Evolutionary conservation across 2,113 vertebrate species (phyloP), one percentile per base, ranked within the genome.

Genomic region (Macquaria ambigua): DNA sequence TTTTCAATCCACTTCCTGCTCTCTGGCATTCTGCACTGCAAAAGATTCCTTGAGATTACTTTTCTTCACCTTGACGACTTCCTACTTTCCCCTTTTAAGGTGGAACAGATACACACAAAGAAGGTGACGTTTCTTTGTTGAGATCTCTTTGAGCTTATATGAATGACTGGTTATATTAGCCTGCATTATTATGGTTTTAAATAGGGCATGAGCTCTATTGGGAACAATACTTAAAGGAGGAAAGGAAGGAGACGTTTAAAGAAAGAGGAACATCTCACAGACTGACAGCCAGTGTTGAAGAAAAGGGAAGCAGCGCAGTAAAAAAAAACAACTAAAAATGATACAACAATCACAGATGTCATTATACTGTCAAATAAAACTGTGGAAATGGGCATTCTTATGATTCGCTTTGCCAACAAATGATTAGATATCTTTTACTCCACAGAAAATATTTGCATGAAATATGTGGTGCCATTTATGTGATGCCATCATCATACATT

Each of bases 401-500:
- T 89, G 12, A 55, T 76, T 85, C 20, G 15, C 58, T 82, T 66
- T 71, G 63, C 82, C 61, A 81, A 76, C 78, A 77, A 90, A 85
- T 81, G 63, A 89, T 81, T 78, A 68, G 69, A 81, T 82, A 70
- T 80, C 58, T 84, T 89, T 88, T 80, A 79, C 69, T 74, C 31
- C 5, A 5, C 72, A 25, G 41, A 62, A 87, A 82, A 74, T 79
- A 78, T 90, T 82, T 84, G 59, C 25, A 3, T 79, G 77, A 91
- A 87, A 86, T 83, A 90, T 88, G 74, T 62, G 48, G 14, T 83
- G 61, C 59, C 74, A 76, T 91, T 87, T 88, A 75, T 68, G 64
- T 55, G 74, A 81, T 68, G 73, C 73, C 89, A 91, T 92, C 82
- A 89, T 89, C 85, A 79, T 81, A 61, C 61, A 94, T 90, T 77